Evolutionary conservation across 1,140 invertebrate genomes (phyloP), one percentile per base, ranked within the genome.

Genomic region (Pemphigus obesinymphae): DNA sequence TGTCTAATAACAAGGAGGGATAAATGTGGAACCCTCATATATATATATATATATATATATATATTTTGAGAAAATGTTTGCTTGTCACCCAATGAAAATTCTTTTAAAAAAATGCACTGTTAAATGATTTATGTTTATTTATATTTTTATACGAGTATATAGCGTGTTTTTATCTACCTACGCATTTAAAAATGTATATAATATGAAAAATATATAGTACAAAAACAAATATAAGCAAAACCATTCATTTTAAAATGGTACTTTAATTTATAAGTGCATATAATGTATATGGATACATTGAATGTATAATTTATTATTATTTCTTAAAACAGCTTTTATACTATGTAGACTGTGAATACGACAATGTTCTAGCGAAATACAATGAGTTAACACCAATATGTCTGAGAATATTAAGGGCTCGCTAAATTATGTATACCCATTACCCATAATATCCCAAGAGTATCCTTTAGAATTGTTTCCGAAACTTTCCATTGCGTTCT

Each of bases 311-410:
- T 66, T 34, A 66, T 66, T 66, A 34, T n/a, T 40, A 40, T 68
- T n/a, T 68, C 20, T 40, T 7, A 68, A n/a, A 68, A 68, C 5
- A 43, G 66, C 23, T 8, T 70, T 43, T 70, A 43, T 15, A 17
- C n/a, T n/a, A n/a, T n/a, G n/a, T 13, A 26, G 3, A 43, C n/a
- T 26, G 37, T 15, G 40, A 70, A 70, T 43, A 26, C 37, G 37
- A 70, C 11, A 70, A 26, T 3, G 37, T 45, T 3, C 15, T 23
- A 23, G 13, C n/a, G 23, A 45, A 70, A 70, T 43, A 70, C 68
- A 70, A 70, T 29, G 68, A 70, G 68, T 70, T 43, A 70, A 70
- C 40, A 70, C 68, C 68, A 45, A 70, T 70, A 70, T 40, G 23
- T 70, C 37, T 29, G 23, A 70, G 68, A 70, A 70, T 70, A 70